Conservation (phyloP, 2,888 invertebrate species). For the Stenotaenia linearis region DNA sequence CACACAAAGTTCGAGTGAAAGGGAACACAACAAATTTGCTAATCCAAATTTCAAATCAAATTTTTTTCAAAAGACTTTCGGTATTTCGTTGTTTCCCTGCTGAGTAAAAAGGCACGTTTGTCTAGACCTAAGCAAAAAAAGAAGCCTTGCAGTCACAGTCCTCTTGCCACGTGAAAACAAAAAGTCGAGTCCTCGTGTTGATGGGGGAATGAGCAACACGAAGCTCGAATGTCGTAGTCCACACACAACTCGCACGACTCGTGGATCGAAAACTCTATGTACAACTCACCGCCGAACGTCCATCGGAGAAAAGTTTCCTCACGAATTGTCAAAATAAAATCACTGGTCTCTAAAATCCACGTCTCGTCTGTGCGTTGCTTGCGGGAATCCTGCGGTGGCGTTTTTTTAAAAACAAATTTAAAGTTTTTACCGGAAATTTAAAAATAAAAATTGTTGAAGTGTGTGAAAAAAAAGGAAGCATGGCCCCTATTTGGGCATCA, state of each 20-base stretch:
- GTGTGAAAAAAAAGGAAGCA: background rate
- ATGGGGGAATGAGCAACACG: constrained; percentile 12
- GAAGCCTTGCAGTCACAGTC: background rate
- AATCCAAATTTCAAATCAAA: too few relatives aligned
- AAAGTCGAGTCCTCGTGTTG: constrained; percentile 1
- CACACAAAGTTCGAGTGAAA: background rate
- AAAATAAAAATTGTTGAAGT: background rate
- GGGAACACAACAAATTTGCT: background rate
- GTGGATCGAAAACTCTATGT: background rate
- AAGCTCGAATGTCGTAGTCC: background rate
- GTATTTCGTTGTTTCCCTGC: constrained; percentile 30
- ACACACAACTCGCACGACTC: background rate
- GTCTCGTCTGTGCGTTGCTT: background rate
- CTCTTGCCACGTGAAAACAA: background rate
- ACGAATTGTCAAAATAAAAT: background rate
- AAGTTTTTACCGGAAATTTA: background rate
- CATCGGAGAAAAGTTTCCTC: background rate
- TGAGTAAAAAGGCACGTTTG: constrained; percentile 33
- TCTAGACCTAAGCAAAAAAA: constrained; percentile 33
- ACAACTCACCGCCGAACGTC: background rate
- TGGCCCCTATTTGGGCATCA: background rate
- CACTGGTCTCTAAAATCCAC: background rate
- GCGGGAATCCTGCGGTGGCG: background rate
- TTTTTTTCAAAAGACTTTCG: background rate
- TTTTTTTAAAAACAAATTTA: background rate